Evolutionary conservation across 2,113 vertebrate species (phyloP).

Genomic region (Stegostoma tigrinum): DNA sequence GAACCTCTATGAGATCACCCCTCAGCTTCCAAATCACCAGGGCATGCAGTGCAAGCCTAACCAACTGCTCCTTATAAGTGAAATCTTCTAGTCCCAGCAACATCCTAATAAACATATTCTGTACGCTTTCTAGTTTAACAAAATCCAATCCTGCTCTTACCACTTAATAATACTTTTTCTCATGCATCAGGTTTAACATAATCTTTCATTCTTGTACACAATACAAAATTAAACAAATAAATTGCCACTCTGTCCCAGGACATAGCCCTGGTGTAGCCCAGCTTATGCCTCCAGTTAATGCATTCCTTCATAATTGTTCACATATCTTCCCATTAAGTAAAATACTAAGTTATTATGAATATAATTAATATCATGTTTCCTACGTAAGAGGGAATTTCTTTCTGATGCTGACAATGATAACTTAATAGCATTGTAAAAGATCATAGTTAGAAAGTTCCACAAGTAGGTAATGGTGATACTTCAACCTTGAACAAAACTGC

Average conservation of each 20-base stretch:
- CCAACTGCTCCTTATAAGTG: no score
- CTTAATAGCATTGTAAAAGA: neutral
- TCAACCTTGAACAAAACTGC: slow-evolving; percentile 27
- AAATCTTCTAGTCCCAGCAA: no score
- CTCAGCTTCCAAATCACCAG: no score
- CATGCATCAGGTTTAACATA: neutral
- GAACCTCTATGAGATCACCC: no score
- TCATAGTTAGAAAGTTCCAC: neutral
- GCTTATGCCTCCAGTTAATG: neutral
- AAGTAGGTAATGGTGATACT: slow-evolving; percentile 13
- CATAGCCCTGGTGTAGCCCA: neutral
- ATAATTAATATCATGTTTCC: neutral
- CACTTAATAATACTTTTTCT: neutral
- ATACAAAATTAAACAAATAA: neutral
- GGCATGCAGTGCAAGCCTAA: no score
- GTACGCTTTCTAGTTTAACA: no score
- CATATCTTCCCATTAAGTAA: neutral
- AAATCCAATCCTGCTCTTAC: no score
- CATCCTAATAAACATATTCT: no score
- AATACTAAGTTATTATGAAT: neutral
- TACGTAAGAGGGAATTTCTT: neutral
- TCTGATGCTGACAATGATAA: neutral
- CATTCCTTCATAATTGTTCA: neutral
- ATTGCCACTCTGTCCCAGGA: neutral
- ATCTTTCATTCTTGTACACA: no score